Percentiles rank a stretch among this genome's conserved stretches.
phyloP scores from a whole-genome alignment of 2,797 vertebrate species.

The Liasis olivaceus region DNA sequence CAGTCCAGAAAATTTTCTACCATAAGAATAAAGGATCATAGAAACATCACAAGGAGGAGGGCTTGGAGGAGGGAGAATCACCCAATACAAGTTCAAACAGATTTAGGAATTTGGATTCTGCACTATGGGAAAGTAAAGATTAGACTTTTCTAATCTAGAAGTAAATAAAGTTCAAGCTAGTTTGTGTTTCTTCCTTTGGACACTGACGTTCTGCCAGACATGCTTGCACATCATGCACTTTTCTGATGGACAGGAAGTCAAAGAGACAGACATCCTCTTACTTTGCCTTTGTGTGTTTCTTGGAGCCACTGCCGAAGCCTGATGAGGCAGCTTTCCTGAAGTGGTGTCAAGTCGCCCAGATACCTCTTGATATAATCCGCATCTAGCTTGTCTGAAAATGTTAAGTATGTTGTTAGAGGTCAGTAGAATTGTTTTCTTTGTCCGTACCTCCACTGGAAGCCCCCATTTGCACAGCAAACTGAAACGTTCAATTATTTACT shows the following conservation, averaged over 20 bases:
- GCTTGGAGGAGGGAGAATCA: neutral
- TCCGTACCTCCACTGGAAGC: neutral
- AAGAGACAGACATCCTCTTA: conserved; percentile 58
- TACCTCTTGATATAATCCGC: conserved; percentile 98
- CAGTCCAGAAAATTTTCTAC: neutral
- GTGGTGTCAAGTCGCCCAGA: conserved; percentile 92
- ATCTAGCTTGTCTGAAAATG: conserved; percentile 88
- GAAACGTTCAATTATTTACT: neutral
- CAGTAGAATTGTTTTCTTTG: neutral
- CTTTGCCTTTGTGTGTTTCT: conserved; percentile 97
- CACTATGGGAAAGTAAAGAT: neutral
- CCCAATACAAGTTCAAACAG: neutral
- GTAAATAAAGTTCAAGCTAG: conserved; percentile 33
- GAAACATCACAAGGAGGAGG: neutral
- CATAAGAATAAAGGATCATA: neutral
- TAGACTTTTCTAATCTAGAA: conserved; percentile 23
- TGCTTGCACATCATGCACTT: neutral
- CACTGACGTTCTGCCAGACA: neutral
- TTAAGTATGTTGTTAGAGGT: neutral
- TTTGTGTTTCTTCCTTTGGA: conserved; percentile 6
- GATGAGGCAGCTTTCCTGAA: conserved; percentile 98
- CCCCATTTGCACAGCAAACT: neutral
- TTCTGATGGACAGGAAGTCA: neutral
- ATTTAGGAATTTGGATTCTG: conserved; percentile 7
- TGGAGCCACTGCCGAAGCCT: conserved; percentile 94